Conservation (phyloP, 2,888 invertebrate species). For the Agrilus mali region DNA sequence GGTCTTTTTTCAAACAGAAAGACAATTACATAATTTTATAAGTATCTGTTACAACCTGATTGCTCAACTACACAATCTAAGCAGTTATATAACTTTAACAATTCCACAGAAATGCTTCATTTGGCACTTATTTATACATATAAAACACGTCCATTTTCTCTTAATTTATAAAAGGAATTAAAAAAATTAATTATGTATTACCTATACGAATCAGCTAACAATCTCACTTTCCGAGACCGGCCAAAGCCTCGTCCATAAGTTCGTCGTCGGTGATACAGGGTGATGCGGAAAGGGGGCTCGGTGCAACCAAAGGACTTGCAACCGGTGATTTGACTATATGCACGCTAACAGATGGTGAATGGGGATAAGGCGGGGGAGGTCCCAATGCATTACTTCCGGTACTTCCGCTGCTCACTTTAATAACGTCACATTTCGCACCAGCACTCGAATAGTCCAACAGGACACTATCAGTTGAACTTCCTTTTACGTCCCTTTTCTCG, state of each 20-base stretch:
- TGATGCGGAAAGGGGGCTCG: conserved; percentile 56
- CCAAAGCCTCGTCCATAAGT: conserved; percentile 77
- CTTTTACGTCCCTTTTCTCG: conserved; percentile 22
- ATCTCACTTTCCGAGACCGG: conserved; percentile 60
- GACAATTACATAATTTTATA: too few species aligned
- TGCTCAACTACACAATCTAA: too few species aligned
- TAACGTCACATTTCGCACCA: conserved; percentile 4
- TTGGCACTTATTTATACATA: too few species aligned
- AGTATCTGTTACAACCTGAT: too few species aligned
- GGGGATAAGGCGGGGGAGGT: conserved; percentile 33
- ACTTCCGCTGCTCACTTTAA: conserved; percentile 5
- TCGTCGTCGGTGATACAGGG: conserved; percentile 82
- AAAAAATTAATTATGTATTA: conserved; percentile 3
- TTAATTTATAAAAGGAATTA: neutral
- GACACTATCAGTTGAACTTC: conserved; percentile 38
- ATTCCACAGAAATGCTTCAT: too few species aligned
- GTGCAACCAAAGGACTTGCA: conserved; percentile 52
- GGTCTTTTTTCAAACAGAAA: too few species aligned
- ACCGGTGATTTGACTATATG: conserved; percentile 69
- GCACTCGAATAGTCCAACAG: conserved; percentile 50
- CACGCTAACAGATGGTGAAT: conserved; percentile 57
- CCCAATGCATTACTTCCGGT: conserved; percentile 5
- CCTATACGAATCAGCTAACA: neutral
- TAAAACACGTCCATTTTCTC: too few species aligned
- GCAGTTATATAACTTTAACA: too few species aligned